These are phyloP conservation scores for Ectropis grisescens DNA, from an alignment of 1,140 invertebrate species.

Conservation along the genomic window DNA sequence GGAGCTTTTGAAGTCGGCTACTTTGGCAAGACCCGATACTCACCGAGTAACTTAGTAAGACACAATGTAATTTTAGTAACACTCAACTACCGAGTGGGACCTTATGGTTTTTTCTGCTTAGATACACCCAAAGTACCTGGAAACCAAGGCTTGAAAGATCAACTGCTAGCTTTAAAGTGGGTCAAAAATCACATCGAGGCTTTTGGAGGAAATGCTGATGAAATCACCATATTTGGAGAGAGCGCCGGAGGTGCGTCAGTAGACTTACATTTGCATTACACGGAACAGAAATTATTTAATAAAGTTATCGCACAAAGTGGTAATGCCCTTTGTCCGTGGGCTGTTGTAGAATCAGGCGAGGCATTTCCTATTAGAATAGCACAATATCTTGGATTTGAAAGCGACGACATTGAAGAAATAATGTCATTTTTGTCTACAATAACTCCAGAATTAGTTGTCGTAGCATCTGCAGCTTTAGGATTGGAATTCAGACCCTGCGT, in stretches of 20 bases:
- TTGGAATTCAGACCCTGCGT: conserved; percentile 10
- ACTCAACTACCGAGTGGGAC: conserved; percentile 74
- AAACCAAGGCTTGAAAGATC: conserved; percentile 80
- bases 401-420: conserved; percentile 9
- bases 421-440: conserved; percentile 10
- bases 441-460: conserved; percentile 13
- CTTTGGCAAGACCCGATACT: conserved; percentile 31
- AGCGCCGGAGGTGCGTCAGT: conserved; percentile 71
- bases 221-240: conserved; percentile 76
- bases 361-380: conserved; percentile 13
- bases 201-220: conserved; percentile 78
- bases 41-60: conserved; percentile 67
- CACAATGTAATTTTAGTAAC: conserved; percentile 72
- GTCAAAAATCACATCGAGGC: conserved; percentile 74
- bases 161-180: conserved; percentile 76
- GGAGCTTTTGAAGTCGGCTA: conserved; percentile 73
- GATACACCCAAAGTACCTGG: conserved; percentile 75
- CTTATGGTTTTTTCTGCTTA: conserved; percentile 77
- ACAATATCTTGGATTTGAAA: conserved; percentile 11
- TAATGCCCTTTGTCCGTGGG: not conserved
- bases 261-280: conserved; percentile 17
- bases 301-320: conserved; percentile 25
- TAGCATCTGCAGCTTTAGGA: conserved; percentile 2
- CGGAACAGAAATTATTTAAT: conserved; percentile 17
- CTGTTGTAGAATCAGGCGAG: not conserved